Percentiles rank a stretch among this genome's conserved stretches.
Conservation (phyloP, 2,113 vertebrate genomes). For the Caretta caretta region DNA sequence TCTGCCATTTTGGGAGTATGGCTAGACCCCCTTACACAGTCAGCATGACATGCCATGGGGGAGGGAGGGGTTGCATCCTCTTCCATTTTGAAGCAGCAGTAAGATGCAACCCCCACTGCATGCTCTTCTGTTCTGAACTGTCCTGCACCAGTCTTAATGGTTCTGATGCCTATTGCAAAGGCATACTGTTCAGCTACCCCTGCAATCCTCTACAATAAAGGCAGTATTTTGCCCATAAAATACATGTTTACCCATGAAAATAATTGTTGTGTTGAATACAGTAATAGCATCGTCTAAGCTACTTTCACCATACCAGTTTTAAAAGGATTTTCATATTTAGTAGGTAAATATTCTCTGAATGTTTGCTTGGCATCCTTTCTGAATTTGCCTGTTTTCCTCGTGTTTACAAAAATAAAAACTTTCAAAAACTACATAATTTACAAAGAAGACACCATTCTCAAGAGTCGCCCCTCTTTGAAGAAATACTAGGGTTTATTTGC, state of each 20-base stretch:
- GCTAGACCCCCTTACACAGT: rapidly evolving
- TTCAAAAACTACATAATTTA: not conserved
- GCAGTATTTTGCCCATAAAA: not conserved
- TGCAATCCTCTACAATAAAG: not conserved
- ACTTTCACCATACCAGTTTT: not conserved
- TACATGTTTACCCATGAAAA: not conserved
- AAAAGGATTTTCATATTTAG: not conserved
- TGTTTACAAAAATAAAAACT: not conserved
- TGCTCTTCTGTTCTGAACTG: not conserved
- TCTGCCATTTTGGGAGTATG: not conserved
- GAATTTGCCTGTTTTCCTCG: not conserved
- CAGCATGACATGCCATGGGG: not conserved
- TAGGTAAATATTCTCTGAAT: not conserved
- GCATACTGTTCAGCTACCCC: rapidly evolving
- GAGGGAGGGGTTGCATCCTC: not conserved
- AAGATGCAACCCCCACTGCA: not conserved
- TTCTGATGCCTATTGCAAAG: rapidly evolving
- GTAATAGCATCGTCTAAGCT: not conserved
- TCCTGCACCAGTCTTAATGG: rapidly evolving
- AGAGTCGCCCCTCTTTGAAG: not conserved
- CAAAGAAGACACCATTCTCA: constrained; percentile 8
- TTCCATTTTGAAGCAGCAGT: not conserved
- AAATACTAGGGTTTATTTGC: not conserved
- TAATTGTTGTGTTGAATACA: not conserved
- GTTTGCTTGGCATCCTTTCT: not conserved